phyloP scores from a whole-genome alignment of 2,113 vertebrate genomes.

The Pelodiscus sinensis region DNA sequence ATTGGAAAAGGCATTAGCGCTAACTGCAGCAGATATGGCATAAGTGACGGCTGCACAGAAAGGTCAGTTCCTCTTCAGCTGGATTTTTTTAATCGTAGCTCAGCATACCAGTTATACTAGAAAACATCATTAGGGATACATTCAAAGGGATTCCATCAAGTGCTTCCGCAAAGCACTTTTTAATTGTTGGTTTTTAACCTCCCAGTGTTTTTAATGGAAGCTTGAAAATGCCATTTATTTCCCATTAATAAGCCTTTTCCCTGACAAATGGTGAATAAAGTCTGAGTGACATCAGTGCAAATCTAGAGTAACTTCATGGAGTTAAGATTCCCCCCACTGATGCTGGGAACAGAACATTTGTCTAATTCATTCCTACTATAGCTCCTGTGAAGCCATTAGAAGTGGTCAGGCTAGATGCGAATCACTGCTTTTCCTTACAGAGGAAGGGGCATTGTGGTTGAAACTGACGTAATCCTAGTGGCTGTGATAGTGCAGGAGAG shows the following conservation, averaged over 20 bases:
- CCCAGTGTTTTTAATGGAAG: fast-evolving
- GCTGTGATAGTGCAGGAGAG: neutral
- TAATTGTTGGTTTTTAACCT: neutral
- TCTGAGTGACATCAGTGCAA: neutral
- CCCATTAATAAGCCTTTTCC: neutral
- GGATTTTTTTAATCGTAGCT: neutral
- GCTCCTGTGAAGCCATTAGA: fast-evolving
- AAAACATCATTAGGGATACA: neutral
- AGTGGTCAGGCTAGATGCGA: too few relatives aligned
- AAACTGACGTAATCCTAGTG: neutral
- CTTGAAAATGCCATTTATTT: neutral
- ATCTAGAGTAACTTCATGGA: neutral
- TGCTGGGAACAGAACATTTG: neutral
- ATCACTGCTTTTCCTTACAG: neutral
- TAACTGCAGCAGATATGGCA: neutral
- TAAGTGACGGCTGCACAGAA: neutral
- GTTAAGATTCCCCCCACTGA: neutral
- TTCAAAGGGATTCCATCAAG: neutral
- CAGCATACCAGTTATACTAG: neutral
- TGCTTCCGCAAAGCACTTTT: neutral
- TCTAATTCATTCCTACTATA: neutral
- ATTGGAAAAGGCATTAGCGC: neutral
- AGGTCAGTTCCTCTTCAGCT: neutral
- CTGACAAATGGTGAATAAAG: neutral
- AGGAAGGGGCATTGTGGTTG: neutral